Conservation (phyloP, 2,113 vertebrate species). For the Apteryx owenii region DNA sequence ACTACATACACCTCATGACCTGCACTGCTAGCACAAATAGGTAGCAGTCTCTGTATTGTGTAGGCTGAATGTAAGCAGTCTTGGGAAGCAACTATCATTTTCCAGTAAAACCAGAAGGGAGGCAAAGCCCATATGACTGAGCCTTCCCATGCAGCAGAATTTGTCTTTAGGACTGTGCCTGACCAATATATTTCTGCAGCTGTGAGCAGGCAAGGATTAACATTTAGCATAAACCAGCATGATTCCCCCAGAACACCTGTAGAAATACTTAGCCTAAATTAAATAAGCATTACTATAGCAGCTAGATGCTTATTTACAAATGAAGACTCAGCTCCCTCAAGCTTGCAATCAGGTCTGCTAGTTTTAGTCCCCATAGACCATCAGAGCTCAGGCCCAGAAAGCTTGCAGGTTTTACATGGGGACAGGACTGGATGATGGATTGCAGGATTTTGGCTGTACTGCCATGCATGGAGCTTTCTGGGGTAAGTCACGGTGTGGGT, state of each 20-base stretch:
- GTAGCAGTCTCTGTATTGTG: accelerated
- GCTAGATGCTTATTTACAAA: conserved; percentile 56
- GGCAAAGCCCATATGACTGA: accelerated
- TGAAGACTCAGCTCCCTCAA: neutral
- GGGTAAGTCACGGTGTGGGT: neutral
- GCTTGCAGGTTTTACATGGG: neutral
- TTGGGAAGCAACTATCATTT: neutral
- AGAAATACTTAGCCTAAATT: conserved; percentile 45
- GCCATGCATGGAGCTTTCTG: neutral
- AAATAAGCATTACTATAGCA: conserved; percentile 62
- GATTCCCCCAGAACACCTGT: conserved; percentile 30
- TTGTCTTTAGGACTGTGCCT: neutral
- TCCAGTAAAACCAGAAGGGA: neutral
- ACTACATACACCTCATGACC: neutral
- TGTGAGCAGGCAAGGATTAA: conserved; percentile 10
- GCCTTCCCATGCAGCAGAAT: neutral
- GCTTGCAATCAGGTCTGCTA: neutral
- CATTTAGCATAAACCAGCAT: neutral
- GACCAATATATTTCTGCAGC: neutral
- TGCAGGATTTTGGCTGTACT: neutral
- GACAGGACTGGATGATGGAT: neutral
- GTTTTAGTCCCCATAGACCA: neutral
- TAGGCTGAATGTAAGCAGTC: neutral
- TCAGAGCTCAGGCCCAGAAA: neutral
- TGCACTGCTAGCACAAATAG: neutral